These are phyloP conservation scores for Mohoua ochrocephala DNA, from an alignment of 2,113 vertebrate genomes.

Conservation along the genomic window DNA sequence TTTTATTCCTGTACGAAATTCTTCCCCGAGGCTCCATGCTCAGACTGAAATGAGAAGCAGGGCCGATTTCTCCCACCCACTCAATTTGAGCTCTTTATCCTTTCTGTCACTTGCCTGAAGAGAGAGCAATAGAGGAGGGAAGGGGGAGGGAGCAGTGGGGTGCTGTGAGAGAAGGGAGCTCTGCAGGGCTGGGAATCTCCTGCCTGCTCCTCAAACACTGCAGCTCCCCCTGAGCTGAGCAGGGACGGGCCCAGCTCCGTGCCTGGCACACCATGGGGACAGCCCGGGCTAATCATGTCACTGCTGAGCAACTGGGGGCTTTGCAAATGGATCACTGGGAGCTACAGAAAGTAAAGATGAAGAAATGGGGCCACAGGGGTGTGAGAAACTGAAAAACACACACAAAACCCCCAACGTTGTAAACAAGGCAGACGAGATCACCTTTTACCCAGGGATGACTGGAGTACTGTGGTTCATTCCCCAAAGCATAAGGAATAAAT, in stretches of 20 bases:
- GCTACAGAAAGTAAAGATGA: neutral
- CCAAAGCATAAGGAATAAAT: neutral
- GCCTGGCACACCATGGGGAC: neutral
- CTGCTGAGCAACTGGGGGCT: neutral
- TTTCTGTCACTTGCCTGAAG: constrained; percentile 21
- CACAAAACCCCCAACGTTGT: rapidly evolving
- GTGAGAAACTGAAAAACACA: neutral
- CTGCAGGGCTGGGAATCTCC: neutral
- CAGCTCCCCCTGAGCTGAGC: neutral
- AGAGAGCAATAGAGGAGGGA: neutral
- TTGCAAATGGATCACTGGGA: neutral
- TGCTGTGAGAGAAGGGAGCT: neutral
- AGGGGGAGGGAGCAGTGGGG: neutral
- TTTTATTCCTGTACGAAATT: neutral
- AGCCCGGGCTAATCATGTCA: neutral
- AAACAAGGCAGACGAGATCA: neutral
- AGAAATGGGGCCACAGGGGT: neutral
- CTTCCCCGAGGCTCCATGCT: neutral
- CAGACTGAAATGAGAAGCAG: constrained; percentile 24
- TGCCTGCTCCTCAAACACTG: neutral
- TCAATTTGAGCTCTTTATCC: constrained; percentile 48
- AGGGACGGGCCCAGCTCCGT: rapidly evolving
- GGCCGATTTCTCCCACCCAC: constrained; percentile 34
- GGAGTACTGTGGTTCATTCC: neutral
- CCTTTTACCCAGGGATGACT: neutral